These are phyloP conservation scores for Acanthococcus lagerstroemiae DNA, from an alignment of 2,888 invertebrate species.

Conservation along the genomic window DNA sequence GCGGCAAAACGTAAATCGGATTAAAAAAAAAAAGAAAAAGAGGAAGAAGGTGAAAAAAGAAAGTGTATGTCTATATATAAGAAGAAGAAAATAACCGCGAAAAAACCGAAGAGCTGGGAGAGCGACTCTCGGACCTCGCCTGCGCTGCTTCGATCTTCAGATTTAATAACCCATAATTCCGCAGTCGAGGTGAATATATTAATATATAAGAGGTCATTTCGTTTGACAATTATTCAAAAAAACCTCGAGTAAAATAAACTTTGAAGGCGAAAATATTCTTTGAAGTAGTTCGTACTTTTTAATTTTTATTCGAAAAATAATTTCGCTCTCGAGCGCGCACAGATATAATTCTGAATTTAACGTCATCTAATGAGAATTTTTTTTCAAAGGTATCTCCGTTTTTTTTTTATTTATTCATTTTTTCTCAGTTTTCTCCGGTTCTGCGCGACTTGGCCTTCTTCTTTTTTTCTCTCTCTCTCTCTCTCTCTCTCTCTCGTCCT, in stretches of 20 bases:
- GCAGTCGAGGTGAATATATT: constrained; percentile 28
- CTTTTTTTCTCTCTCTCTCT: neutral
- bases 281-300: constrained; percentile 21
- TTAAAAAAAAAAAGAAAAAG: constrained; percentile 6
- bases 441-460: neutral
- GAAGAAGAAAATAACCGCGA: neutral
- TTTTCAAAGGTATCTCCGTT: constrained; percentile 10
- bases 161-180: constrained; percentile 29
- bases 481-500: neutral
- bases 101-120: neutral
- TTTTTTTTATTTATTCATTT: constrained; percentile 4
- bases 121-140: neutral
- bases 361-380: constrained; percentile 24
- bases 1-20: constrained; percentile 22
- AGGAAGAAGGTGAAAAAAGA: neutral
- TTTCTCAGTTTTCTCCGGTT: neutral
- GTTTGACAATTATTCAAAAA: constrained; percentile 30
- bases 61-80: neutral
- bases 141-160: constrained; percentile 21
- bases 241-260: constrained; percentile 21
- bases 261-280: constrained; percentile 28
- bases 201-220: constrained; percentile 30
- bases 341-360: constrained; percentile 25
- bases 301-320: constrained; percentile 29
- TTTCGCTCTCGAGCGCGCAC: constrained; percentile 23